These are phyloP conservation scores for Coleophora deauratella DNA, from an alignment of 2,888 invertebrate genomes.

Conservation along the genomic window DNA sequence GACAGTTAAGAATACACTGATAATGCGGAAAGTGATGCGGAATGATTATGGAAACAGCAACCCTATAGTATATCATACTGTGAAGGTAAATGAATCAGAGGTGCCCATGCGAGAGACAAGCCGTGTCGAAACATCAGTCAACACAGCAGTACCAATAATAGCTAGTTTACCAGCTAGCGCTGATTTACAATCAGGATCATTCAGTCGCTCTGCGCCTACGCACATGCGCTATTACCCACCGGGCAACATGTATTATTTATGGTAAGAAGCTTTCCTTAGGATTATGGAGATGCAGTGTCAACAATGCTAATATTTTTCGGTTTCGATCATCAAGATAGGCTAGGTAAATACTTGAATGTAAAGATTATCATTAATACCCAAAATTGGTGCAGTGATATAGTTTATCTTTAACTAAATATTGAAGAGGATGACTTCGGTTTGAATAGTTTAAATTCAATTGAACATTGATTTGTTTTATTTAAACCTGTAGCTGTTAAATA, in stretches of 20 bases:
- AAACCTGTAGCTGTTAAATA: too few species aligned
- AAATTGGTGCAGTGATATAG: too few species aligned
- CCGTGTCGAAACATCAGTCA: slow-evolving; percentile 57
- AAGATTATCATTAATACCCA: too few species aligned
- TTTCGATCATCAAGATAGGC: slow-evolving; percentile 18
- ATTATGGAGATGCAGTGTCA: slow-evolving; percentile 67
- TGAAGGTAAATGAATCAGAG: slow-evolving; percentile 42
- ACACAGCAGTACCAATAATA: slow-evolving; percentile 15
- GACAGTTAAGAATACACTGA: too few species aligned
- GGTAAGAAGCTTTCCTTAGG: slow-evolving; percentile 69
- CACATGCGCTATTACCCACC: slow-evolving; percentile 57
- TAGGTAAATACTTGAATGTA: too few species aligned
- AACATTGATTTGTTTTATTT: too few species aligned
- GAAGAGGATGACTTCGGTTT: too few species aligned
- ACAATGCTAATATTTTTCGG: slow-evolving; percentile 53
- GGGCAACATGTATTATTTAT: slow-evolving; percentile 71
- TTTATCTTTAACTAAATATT: too few species aligned
- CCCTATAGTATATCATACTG: slow-evolving; percentile 25
- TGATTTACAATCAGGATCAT: slow-evolving; percentile 71
- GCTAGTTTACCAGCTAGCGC: slow-evolving; percentile 22
- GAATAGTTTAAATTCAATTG: too few species aligned
- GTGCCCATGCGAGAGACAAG: slow-evolving; percentile 45
- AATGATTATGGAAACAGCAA: not conserved
- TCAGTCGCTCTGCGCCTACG: slow-evolving; percentile 69
- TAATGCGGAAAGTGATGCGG: too few species aligned